These are phyloP conservation scores for Exocentrus adspersus DNA, from an alignment of 2,888 invertebrate genomes.

Conservation along the genomic window DNA sequence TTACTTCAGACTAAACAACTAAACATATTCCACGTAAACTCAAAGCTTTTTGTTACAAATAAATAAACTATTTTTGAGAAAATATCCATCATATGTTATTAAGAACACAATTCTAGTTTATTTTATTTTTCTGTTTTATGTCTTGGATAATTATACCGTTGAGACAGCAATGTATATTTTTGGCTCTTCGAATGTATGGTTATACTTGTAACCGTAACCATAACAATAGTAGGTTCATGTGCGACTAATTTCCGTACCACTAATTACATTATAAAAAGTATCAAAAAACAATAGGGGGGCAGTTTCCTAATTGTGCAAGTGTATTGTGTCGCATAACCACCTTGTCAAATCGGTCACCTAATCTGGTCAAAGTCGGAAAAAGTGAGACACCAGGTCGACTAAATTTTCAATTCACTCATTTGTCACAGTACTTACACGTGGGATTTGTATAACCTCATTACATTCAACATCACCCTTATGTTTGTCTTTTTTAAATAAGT, in stretches of 20 bases:
- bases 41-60: background rate
- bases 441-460: no score
- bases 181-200: background rate
- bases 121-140: constrained; percentile 16
- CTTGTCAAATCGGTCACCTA: background rate
- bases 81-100: constrained; percentile 4
- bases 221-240: constrained; percentile 8
- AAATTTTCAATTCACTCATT: no score
- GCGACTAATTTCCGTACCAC: constrained; percentile 7
- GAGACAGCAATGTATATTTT: constrained; percentile 19
- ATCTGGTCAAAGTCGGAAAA: background rate
- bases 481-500: no score
- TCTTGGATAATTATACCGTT: constrained; percentile 10
- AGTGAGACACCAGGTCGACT: background rate
- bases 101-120: constrained; percentile 4
- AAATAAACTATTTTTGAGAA: background rate
- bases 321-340: background rate
- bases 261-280: constrained; percentile 1
- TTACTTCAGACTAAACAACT: no score
- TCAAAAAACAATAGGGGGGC: background rate
- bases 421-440: no score
- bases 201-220: background rate
- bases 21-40: no score
- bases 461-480: no score
- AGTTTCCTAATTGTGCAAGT: background rate